phyloP scores from a whole-genome alignment of 2,113 vertebrate genomes.

The Nothoprocta pentlandii region DNA sequence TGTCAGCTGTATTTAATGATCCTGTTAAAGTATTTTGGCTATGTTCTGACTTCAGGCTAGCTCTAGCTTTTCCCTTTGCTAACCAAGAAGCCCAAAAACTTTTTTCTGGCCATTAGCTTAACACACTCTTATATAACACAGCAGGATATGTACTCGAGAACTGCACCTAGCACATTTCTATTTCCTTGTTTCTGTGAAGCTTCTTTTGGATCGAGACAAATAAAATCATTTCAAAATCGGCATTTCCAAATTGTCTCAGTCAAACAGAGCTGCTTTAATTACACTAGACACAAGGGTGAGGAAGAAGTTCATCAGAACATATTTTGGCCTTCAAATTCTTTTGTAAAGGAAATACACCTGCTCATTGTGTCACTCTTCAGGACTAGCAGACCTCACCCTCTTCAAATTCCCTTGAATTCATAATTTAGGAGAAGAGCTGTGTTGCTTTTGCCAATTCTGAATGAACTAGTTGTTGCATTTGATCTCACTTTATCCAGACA shows the following conservation, averaged over 20 bases:
- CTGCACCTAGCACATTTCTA: background rate
- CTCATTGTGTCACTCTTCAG: background rate
- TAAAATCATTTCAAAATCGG: background rate
- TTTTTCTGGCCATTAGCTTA: rapidly evolving
- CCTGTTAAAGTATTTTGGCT: background rate
- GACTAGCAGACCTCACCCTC: background rate
- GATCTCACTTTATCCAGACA: background rate
- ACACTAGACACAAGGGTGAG: background rate
- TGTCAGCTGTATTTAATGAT: rapidly evolving
- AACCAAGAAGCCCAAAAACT: background rate
- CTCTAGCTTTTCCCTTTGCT: background rate
- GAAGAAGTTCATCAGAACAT: background rate
- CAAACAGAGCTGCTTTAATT: background rate
- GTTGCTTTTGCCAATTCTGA: background rate
- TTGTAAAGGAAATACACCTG: background rate
- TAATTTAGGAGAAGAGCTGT: background rate
- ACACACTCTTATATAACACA: rapidly evolving
- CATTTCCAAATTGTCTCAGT: background rate
- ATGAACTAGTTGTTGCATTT: background rate
- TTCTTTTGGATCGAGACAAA: background rate
- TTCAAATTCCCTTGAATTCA: background rate
- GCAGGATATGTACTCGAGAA: rapidly evolving
- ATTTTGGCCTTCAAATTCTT: background rate
- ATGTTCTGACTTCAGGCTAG: background rate
- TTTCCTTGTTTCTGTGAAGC: background rate